Conservation (phyloP, 2,797 vertebrate species). For the Carcharodon carcharias region DNA sequence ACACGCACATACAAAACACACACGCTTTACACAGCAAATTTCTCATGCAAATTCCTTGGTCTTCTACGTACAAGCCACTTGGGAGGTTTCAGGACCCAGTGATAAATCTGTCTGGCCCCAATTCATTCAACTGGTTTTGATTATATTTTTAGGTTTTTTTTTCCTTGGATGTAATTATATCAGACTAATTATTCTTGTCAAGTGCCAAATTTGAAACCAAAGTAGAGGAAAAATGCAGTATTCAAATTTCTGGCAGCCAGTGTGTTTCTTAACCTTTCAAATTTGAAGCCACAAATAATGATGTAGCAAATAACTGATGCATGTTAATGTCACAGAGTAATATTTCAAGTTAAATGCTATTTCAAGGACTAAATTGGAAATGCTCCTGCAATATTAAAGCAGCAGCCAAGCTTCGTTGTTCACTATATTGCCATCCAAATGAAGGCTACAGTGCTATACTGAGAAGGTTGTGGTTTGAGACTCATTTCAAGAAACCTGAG, state of each 20-base stretch:
- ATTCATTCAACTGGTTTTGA: slow-evolving; percentile 29
- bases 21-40: no score
- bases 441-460: no score
- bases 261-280: background rate
- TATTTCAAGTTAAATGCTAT: background rate
- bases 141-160: slow-evolving; percentile 25
- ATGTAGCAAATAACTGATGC: background rate
- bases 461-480: background rate
- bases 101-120: slow-evolving; percentile 25
- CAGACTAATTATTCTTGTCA: slow-evolving; percentile 8
- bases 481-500: background rate
- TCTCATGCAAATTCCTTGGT: background rate
- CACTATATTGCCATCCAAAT: background rate
- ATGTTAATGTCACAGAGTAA: slow-evolving; percentile 6
- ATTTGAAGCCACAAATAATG: background rate
- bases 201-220: slow-evolving; percentile 1
- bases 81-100: slow-evolving; percentile 20
- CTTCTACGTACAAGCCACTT: background rate
- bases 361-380: background rate
- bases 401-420: no score
- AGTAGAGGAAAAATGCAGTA: background rate
- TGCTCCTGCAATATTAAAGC: background rate
- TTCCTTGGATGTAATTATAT: slow-evolving; percentile 27
- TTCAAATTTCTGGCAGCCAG: background rate
- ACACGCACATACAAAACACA: background rate